Conservation (phyloP, 2,113 vertebrate species). For the Narcine bancroftii region DNA sequence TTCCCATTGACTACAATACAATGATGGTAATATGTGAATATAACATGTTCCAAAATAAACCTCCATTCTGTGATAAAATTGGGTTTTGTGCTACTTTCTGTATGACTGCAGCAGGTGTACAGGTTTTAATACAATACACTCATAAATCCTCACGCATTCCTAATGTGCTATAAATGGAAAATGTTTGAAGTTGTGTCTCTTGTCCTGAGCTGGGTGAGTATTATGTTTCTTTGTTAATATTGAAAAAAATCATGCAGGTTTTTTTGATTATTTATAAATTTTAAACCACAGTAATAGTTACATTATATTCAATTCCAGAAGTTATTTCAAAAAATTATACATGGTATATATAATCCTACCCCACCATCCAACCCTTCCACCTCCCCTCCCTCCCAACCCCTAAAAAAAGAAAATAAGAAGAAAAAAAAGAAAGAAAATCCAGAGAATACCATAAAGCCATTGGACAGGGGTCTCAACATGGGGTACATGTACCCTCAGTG, state of each 20-base stretch:
- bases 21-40: slow-evolving; percentile 31
- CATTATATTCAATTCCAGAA: too few species aligned
- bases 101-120: background rate
- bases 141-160: background rate
- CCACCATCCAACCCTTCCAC: too few species aligned
- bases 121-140: background rate
- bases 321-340: too few species aligned
- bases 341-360: too few species aligned
- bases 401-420: too few species aligned
- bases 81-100: background rate
- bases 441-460: too few species aligned
- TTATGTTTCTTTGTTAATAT: background rate
- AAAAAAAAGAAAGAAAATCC: too few species aligned
- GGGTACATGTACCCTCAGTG: too few species aligned
- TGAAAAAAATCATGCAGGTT: background rate
- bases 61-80: slow-evolving; percentile 16
- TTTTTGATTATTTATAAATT: too few species aligned
- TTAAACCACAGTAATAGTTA: too few species aligned
- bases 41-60: slow-evolving; percentile 32
- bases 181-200: background rate
- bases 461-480: too few species aligned
- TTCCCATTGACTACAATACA: slow-evolving; percentile 22
- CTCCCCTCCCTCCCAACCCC: too few species aligned
- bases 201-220: background rate
- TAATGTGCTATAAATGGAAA: background rate